Base-by-base conservation (phyloP, 2,797 vertebrate species). In the Chaetodon trifasciatus region DNA sequence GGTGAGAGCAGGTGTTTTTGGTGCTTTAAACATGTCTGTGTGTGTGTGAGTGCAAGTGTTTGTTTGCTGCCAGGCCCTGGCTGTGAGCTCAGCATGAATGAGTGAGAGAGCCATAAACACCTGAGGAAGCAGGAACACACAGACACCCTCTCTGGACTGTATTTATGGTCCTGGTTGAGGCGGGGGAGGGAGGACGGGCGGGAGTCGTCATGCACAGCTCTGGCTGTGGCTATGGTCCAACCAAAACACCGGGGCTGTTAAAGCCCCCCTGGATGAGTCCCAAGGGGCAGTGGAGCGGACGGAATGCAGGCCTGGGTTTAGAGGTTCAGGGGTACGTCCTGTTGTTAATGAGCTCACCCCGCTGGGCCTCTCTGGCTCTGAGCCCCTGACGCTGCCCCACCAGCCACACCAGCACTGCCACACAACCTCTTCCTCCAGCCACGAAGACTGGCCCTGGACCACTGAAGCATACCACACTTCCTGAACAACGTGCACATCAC, bases 341-440 rank as follows among this genome's bases (percentile, higher is more conserved):
- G 89, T 89, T 90, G 86, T 87, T 93, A 92, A 93, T 93, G 93
- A 93, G 90, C 84, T 90, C 91, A 87, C 90, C 89, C 86, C 40
- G 39, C 81, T 71, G 86, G 90, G 91, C 89, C 86, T 86, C 89
- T 86, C 89, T 83, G 89, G 75, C 88, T 78, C 79, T 13, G 62
- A 82, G 85, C 87, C 84, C 69, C 60, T 5, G 35, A 88, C 65
- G 60, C 86, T 67, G 82, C 68, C 75, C 82, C 88, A 80, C 68
- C 71, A 80, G 73, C 66, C 73, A 52, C 80, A 88, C 72, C 78
- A 72, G 70, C 49, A 12, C 55, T 62, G 47, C 78, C 78, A 81
- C 84, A 64, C 84, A 64, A 47, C 42, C 78, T 76, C 75, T 28
- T 53, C 58, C 68, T 52, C 55, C 61, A 60, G 64, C 56, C 47